These are phyloP conservation scores for Anser brachyrhynchus DNA, from an alignment of 2,113 vertebrate species.

Conservation along the genomic window DNA sequence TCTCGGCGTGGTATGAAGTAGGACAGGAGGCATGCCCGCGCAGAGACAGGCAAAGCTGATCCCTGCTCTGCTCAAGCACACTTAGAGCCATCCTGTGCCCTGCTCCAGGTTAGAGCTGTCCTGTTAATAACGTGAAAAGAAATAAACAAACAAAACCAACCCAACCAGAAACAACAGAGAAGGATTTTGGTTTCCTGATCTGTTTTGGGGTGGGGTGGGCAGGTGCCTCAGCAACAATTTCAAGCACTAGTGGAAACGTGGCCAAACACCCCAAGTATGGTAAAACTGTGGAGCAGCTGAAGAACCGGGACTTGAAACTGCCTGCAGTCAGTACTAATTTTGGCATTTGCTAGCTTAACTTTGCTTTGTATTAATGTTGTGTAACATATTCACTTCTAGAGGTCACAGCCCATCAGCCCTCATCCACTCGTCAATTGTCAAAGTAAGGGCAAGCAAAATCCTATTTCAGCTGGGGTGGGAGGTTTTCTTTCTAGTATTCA, in stretches of 20 bases:
- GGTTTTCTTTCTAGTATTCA: not conserved
- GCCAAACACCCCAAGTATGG: rapidly evolving
- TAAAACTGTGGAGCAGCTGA: not conserved
- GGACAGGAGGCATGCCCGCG: not conserved
- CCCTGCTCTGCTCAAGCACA: rapidly evolving
- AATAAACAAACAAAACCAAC: not conserved
- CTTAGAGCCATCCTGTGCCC: not conserved
- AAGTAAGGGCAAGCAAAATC: not conserved
- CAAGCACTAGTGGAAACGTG: not conserved
- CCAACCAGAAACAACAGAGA: not conserved
- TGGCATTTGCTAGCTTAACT: not conserved
- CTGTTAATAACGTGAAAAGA: not conserved
- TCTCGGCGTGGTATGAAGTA: not conserved
- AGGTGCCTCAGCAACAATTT: not conserved
- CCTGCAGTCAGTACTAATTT: not conserved
- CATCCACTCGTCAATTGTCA: not conserved
- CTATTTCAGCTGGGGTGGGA: not conserved
- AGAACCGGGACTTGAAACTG: not conserved
- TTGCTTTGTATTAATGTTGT: not conserved
- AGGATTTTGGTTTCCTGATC: not conserved
- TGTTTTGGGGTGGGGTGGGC: not conserved
- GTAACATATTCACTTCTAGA: slow-evolving; percentile 35
- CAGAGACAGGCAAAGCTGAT: not conserved
- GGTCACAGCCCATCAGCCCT: not conserved
- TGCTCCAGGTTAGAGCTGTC: not conserved